A percentile compares a stretch with the other conserved stretches of the same genome.
These are phyloP conservation scores for Drosophila pandora DNA, from an alignment of 1,140 invertebrate genomes.

Conservation along the genomic window DNA sequence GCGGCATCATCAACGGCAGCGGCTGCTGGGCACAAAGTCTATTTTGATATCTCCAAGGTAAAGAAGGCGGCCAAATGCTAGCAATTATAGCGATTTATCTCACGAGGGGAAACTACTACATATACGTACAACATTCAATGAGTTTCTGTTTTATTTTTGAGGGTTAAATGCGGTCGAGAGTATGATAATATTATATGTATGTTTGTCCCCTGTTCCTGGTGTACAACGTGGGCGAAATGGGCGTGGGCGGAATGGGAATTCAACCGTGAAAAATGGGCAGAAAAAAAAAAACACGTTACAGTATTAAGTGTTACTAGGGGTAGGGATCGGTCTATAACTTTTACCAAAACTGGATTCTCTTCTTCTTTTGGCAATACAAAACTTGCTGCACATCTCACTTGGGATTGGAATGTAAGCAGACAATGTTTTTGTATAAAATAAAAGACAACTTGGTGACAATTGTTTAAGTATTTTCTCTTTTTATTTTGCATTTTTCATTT, in stretches of 20 bases:
- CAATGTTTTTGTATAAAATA: constrained; percentile 73
- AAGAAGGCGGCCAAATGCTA: neutral
- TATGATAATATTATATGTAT: constrained; percentile 8
- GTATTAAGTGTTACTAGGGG: neutral
- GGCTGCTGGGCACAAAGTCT: constrained; percentile 1
- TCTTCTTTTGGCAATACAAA: constrained; percentile 48
- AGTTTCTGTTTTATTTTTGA: neutral
- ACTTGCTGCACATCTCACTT: constrained; percentile 45
- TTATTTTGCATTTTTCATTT: constrained; percentile 69
- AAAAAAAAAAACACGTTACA: neutral
- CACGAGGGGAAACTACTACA: neutral
- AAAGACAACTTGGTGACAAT: constrained; percentile 78
- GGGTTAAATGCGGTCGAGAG: constrained; percentile 17
- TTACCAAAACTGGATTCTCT: constrained; percentile 37
- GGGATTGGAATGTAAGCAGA: constrained; percentile 39
- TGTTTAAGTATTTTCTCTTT: constrained; percentile 79
- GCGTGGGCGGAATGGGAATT: neutral
- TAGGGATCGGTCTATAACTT: constrained; percentile 14
- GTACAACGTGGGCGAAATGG: constrained; percentile 10
- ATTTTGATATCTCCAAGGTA: constrained; percentile 4
- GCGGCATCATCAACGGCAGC: constrained; percentile 8
- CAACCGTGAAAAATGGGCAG: neutral
- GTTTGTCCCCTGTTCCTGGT: constrained; percentile 4
- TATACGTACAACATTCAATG: constrained; percentile 5
- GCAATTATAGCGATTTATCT: neutral